phyloP scores from a whole-genome alignment of 2,797 vertebrate species.

The Adelosebastes latens region DNA sequence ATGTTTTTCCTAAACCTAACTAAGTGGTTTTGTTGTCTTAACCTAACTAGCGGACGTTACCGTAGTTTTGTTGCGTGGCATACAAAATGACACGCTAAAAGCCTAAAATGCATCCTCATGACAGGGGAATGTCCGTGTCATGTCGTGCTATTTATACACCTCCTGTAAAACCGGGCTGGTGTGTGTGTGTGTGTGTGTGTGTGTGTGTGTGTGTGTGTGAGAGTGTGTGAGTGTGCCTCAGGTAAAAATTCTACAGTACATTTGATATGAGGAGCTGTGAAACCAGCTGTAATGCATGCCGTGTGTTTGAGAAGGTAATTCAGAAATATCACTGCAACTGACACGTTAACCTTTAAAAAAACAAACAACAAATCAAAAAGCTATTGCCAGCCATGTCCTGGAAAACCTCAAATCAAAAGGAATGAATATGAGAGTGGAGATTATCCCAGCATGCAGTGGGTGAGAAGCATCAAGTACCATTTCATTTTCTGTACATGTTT shows the following conservation, averaged over 20 bases:
- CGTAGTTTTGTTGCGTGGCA: accelerated
- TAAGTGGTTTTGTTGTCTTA: accelerated
- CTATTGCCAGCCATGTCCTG: neutral
- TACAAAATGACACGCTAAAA: accelerated
- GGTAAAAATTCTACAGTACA: neutral
- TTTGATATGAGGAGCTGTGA: constrained; percentile 21
- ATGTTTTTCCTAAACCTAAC: too few relatives aligned
- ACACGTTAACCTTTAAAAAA: constrained; percentile 39
- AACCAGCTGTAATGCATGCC: constrained; percentile 11
- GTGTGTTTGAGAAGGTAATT: constrained; percentile 33
- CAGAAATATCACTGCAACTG: constrained; percentile 31
- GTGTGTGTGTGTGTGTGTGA: neutral
- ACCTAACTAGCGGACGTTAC: too few relatives aligned
- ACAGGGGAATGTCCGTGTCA: too few relatives aligned
- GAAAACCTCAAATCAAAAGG: neutral
- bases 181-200: neutral
- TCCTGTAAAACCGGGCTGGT: neutral
- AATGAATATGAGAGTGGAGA: neutral
- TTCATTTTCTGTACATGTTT: neutral
- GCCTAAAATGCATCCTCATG: too few relatives aligned
- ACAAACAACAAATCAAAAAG: constrained; percentile 22
- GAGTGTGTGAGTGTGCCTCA: neutral
- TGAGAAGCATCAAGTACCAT: neutral
- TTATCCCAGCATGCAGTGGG: neutral
- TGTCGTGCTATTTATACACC: too few relatives aligned